phyloP scores from a whole-genome alignment of 2,113 vertebrate genomes.

The Sakesphorus luctuosus region DNA sequence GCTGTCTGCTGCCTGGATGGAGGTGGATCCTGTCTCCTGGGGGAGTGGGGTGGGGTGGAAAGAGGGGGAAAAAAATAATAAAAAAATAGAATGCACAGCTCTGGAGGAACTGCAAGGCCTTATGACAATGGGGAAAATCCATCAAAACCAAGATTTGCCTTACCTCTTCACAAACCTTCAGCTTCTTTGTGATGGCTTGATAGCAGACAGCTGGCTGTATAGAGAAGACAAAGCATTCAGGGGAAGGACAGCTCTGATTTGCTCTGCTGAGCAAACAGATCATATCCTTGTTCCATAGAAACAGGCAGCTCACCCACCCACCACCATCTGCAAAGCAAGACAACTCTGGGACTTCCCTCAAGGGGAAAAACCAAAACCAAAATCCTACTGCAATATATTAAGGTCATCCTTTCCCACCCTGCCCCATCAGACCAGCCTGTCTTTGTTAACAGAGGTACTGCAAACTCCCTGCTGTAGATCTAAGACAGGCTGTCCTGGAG shows the following conservation, averaged over 20 bases:
- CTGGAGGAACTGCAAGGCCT: neutral
- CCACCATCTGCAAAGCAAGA: neutral
- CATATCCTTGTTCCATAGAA: neutral
- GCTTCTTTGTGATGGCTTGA: conserved; percentile 92
- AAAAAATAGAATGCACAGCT: neutral
- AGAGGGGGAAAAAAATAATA: neutral
- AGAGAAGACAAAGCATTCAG: conserved; percentile 37
- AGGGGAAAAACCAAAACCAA: neutral
- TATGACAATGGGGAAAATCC: neutral
- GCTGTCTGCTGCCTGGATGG: conserved; percentile 98
- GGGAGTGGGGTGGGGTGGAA: neutral
- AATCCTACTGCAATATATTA: neutral
- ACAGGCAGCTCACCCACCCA: neutral
- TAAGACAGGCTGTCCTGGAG: neutral
- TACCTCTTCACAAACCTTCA: conserved; percentile 97
- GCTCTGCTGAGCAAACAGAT: neutral
- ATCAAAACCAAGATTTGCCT: neutral
- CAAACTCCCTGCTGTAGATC: neutral
- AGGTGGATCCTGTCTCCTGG: conserved; percentile 93
- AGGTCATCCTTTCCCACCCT: neutral
- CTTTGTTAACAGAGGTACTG: neutral
- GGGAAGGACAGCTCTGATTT: neutral
- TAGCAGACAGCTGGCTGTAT: conserved; percentile 81
- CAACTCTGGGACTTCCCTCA: neutral
- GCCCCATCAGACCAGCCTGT: neutral